These are phyloP conservation scores for Hirtodrosophila cameraria DNA, from an alignment of 2,888 invertebrate genomes.

Conservation along the genomic window DNA sequence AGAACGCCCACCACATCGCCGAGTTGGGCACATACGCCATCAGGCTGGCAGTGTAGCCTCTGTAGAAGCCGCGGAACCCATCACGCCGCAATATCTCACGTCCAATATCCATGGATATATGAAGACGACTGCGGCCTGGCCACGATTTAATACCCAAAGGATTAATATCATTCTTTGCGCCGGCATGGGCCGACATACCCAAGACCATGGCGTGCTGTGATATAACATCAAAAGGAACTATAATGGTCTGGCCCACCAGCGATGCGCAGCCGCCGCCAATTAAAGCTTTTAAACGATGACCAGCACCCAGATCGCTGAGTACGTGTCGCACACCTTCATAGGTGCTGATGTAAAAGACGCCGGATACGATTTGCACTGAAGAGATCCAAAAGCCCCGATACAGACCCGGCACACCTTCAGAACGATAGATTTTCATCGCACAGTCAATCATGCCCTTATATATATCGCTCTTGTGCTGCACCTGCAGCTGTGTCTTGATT, in stretches of 20 bases:
- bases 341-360: constrained; percentile 96
- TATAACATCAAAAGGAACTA: constrained; percentile 98
- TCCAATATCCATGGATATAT: constrained; percentile 90
- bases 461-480: constrained; percentile 91
- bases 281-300: constrained; percentile 87
- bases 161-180: constrained; percentile 87
- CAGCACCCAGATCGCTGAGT: constrained; percentile 86
- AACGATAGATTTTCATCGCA: constrained; percentile 92
- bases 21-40: constrained; percentile 98
- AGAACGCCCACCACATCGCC: constrained; percentile 99
- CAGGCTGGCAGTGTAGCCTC: constrained; percentile 96
- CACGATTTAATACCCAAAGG: constrained; percentile 90
- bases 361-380: constrained; percentile 93
- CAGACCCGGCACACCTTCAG: constrained; percentile 93
- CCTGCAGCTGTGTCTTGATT: constrained; percentile 96
- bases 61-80: constrained; percentile 94
- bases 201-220: constrained; percentile 98
- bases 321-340: constrained; percentile 96
- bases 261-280: constrained; percentile 96
- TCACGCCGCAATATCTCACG: constrained; percentile 91
- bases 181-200: constrained; percentile 86
- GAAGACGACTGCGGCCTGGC: constrained; percentile 87
- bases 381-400: constrained; percentile 98
- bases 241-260: constrained; percentile 95
- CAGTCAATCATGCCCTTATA: constrained; percentile 96